Base-by-base conservation (phyloP, 1,140 invertebrate genomes). In the Magallana ariakensis region DNA sequence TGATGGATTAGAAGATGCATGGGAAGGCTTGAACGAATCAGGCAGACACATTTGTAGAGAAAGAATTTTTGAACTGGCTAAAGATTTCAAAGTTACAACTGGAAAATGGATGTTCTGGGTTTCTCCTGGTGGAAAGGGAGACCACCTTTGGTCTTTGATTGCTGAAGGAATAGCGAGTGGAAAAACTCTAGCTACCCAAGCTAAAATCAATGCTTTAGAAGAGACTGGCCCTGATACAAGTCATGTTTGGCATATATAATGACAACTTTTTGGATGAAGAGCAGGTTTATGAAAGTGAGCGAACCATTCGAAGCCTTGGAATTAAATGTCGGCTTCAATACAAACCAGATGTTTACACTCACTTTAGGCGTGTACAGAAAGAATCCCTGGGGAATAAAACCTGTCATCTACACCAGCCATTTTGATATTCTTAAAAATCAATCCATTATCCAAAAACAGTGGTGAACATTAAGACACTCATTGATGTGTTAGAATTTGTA, bases 271-370 rank as follows among this genome's bases (percentile, higher is more conserved):
- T 89, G 1, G 26, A 91, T 83, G 16, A 87, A 46, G 89, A 90
- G 16, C 75, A 91, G 60, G 90, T 91, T 8, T 81, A 80, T 33
- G 56, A 33, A 15, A 60, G 86, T 60, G 90, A 91, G 80, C 33
- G 80, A 55, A 86, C 56, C 26, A 70, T 91, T 7, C 80, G 90
- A 15, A 75, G 54, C 15, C 60, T 86, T 75, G 90, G 90, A 54
- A 86, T 91, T 83, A 87, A 90, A 70, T 87, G 85, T 81, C 70
- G 26, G 15, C 54, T 91, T 54, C 54, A 22, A 13, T 91, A 91
- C 85, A 89, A 91, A 82, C 90, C 90, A 60, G 90, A 91, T 89
- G 82, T 91, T 4, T 91, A 80, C 56, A 91, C 89, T 13, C 89
- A 90, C 57, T 86, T 87, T 66, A 85, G n/a, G 87, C n/a, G 57